These are phyloP conservation scores for Acleris literana DNA, from an alignment of 2,888 invertebrate species.

Conservation along the genomic window DNA sequence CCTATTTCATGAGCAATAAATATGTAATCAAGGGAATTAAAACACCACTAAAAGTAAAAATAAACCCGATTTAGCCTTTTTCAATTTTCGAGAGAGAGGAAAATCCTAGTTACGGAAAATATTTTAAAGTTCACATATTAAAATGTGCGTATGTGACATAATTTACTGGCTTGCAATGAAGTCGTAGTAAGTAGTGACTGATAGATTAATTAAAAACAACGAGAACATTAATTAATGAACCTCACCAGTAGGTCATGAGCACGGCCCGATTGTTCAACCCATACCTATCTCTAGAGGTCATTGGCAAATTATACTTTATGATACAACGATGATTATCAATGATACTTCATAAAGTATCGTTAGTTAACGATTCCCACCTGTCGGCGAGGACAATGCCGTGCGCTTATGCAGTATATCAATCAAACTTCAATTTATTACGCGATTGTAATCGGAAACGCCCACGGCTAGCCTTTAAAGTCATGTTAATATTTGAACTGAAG, in stretches of 20 bases:
- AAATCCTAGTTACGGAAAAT: too few relatives aligned
- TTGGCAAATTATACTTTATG: slow-evolving; percentile 14
- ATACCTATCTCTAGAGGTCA: slow-evolving; percentile 27
- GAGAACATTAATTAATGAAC: slow-evolving; percentile 29
- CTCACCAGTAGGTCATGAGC: slow-evolving; percentile 30
- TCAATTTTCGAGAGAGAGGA: too few relatives aligned
- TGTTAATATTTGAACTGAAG: slow-evolving; percentile 29
- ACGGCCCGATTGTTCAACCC: slow-evolving; percentile 22
- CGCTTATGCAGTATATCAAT: slow-evolving; percentile 42
- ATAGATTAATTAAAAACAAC: neutral
- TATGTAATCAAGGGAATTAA: too few relatives aligned
- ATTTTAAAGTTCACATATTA: too few relatives aligned
- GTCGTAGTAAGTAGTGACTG: too few relatives aligned
- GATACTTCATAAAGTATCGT: neutral
- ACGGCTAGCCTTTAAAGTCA: slow-evolving; percentile 25
- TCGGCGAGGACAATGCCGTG: slow-evolving; percentile 39
- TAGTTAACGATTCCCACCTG: slow-evolving; percentile 34
- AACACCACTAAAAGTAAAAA: too few relatives aligned
- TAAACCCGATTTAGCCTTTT: too few relatives aligned
- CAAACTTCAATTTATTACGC: slow-evolving; percentile 33
- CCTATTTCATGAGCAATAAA: too few relatives aligned
- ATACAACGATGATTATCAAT: slow-evolving; percentile 5
- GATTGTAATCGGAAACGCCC: slow-evolving; percentile 29
- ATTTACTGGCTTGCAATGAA: too few relatives aligned
- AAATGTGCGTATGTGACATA: too few relatives aligned